Evolutionary conservation across 2,113 vertebrate genomes (phyloP).

Genomic region (Setophaga kirtlandii): DNA sequence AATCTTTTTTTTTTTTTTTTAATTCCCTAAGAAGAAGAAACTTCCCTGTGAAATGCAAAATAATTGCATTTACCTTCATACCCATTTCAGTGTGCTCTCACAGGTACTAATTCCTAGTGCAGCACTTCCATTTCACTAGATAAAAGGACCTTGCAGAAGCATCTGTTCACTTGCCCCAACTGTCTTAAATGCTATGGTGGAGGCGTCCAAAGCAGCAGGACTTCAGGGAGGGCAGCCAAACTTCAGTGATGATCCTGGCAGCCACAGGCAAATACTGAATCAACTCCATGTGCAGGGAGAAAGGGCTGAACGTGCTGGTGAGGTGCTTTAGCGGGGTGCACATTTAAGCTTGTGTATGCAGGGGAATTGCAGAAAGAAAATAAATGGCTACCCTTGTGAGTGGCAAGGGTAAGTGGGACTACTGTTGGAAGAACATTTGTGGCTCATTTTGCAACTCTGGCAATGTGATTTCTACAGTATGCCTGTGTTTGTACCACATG

Average conservation of each 20-base stretch:
- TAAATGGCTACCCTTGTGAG: background rate
- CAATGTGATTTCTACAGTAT: background rate
- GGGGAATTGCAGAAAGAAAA: background rate
- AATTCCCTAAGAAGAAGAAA: background rate
- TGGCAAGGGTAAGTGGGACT: background rate
- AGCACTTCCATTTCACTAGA: background rate
- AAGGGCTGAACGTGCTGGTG: background rate
- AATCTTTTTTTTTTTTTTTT: background rate
- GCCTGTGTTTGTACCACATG: background rate
- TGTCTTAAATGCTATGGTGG: background rate
- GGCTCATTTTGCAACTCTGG: background rate
- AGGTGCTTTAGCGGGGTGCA: background rate
- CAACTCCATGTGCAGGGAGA: background rate
- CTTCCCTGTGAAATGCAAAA: background rate
- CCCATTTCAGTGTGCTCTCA: background rate
- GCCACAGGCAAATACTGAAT: background rate
- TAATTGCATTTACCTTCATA: background rate
- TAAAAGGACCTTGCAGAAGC: slow-evolving; percentile 37
- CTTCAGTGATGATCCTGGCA: slow-evolving; percentile 49
- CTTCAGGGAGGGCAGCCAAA: slow-evolving; percentile 50
- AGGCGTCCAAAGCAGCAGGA: slow-evolving; percentile 38
- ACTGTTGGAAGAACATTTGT: background rate
- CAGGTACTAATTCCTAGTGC: background rate
- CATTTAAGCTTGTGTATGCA: background rate
- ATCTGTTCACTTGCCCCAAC: slow-evolving; percentile 34